A percentile compares a stretch with the other conserved stretches of the same genome.
These are phyloP conservation scores for Lapara coniferarum DNA, from an alignment of 2,888 invertebrate species.

Conservation along the genomic window DNA sequence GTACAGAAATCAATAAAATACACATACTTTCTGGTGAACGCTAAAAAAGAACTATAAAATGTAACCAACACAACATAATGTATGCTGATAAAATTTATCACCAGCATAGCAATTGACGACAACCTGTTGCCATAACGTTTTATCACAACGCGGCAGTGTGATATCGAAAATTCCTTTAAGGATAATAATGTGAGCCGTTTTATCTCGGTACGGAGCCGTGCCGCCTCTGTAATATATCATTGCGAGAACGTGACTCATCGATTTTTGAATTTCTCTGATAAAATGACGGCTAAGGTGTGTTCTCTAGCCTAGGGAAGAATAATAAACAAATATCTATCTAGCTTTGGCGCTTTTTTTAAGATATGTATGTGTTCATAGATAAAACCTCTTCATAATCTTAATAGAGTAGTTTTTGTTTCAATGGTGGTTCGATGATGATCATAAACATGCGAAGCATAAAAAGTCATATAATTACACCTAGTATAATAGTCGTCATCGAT, in stretches of 20 bases:
- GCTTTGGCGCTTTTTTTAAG: too few relatives aligned
- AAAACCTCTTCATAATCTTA: too few relatives aligned
- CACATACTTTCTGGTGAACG: constrained; percentile 1
- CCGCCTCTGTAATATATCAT: constrained; percentile 29
- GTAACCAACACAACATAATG: constrained; percentile 22
- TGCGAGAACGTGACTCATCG: constrained; percentile 25
- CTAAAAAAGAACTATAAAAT: constrained; percentile 20
- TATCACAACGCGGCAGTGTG: constrained; percentile 44
- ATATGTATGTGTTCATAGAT: too few relatives aligned
- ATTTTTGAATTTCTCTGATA: constrained; percentile 34
- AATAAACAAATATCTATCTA: too few relatives aligned
- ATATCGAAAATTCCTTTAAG: constrained; percentile 54
- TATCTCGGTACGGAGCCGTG: constrained; percentile 43
- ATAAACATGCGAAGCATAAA: too few relatives aligned
- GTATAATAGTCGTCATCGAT: too few relatives aligned
- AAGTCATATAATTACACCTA: too few relatives aligned
- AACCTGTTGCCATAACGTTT: constrained; percentile 52
- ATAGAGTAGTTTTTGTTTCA: too few relatives aligned
- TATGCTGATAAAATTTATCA: constrained; percentile 45
- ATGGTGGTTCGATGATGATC: too few relatives aligned
- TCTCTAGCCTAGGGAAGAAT: too few relatives aligned
- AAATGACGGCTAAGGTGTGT: constrained; percentile 31
- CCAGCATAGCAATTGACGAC: constrained; percentile 48
- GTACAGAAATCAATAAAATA: neutral
- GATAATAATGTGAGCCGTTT: constrained; percentile 45